Base-by-base conservation (phyloP, 2,888 invertebrate genomes). In the Andrena flavipes region DNA sequence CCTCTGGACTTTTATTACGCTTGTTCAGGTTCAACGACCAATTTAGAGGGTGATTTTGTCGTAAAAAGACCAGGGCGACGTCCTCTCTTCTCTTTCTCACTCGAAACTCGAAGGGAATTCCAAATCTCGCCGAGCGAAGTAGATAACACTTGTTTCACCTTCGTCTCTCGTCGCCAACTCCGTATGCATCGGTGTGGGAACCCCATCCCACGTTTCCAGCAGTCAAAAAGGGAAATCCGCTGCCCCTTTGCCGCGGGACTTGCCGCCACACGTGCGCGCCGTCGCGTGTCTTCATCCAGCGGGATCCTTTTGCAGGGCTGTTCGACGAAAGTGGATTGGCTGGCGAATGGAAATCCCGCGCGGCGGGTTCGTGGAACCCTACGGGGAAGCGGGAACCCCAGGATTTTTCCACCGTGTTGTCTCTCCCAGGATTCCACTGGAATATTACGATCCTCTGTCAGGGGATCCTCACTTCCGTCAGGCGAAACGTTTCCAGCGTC, bases 61-160 rank as follows among this genome's bases (percentile, higher is more conserved):
- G 54, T 23, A 56, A 56, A 56, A 56, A 10, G 23, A 23, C 23
- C 7, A 7, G 2, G 10, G 3, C 54, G 26, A 23, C 26, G 56
- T 23, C 8, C 8, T 3, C 54, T 1, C 54, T 54, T 54, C 16
- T 16, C 13, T 16, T 26, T n/a, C 42, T 23, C 5, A 5, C n/a
- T 2, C 3, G 10, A 13, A 29, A 59, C 62, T 75, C 42, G 29
- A 62, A n/a, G 26, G 30, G 35, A 70, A 71, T 23, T 16, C 8
- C 10, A 23, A 16, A 20, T 10, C 63, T 4, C 48, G 10, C 10
- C 42, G 3, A 60, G 49, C 35, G 59, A 59, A 59, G 54, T 30
- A n/a, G n/a, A n/a, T n/a, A n/a, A 56, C 76, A 8, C 48, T 63
- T 64, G 71, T 71, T 76, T 23, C 6, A 33, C 62, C 33, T 16